Percentiles rank a stretch among this genome's conserved stretches.
phyloP scores from a whole-genome alignment of 2,888 invertebrate genomes.

The Nomada fabriciana region DNA sequence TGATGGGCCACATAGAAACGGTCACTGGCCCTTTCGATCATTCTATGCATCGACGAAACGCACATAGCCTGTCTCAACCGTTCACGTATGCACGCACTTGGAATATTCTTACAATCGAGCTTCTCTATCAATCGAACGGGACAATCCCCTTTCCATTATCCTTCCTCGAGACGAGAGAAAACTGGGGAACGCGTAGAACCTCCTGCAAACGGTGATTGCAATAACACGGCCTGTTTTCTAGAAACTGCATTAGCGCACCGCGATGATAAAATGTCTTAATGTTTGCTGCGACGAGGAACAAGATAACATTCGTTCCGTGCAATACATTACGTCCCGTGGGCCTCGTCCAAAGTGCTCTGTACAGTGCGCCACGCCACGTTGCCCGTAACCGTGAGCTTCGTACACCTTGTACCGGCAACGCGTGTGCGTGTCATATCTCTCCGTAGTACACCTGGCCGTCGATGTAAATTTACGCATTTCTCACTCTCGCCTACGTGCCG shows the following conservation, averaged over 20 bases:
- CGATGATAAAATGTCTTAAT: constrained; percentile 51
- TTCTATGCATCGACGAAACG: no score
- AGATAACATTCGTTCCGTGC: constrained; percentile 33
- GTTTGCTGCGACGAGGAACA: constrained; percentile 10
- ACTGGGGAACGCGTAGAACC: not conserved
- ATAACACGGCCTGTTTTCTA: constrained; percentile 10
- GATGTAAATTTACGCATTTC: constrained; percentile 57
- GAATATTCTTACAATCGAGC: not conserved
- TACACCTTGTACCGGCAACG: constrained; percentile 25
- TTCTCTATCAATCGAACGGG: not conserved
- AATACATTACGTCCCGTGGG: constrained; percentile 31
- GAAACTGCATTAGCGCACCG: constrained; percentile 22
- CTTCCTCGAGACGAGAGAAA: not conserved
- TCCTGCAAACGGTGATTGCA: constrained; percentile 5
- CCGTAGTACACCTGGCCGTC: constrained; percentile 33
- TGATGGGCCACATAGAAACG: no score
- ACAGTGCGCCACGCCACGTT: constrained; percentile 17
- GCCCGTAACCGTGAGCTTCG: constrained; percentile 34
- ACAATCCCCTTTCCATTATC: not conserved
- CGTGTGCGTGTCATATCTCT: constrained; percentile 26
- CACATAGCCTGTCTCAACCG: no score
- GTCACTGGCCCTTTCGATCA: no score
- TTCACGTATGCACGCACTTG: no score
- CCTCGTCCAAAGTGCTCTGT: constrained; percentile 5
- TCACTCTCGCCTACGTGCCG: constrained; percentile 42